Evolutionary conservation across 2,113 vertebrate species (phyloP).

Genomic region (Epinephelus moara): DNA sequence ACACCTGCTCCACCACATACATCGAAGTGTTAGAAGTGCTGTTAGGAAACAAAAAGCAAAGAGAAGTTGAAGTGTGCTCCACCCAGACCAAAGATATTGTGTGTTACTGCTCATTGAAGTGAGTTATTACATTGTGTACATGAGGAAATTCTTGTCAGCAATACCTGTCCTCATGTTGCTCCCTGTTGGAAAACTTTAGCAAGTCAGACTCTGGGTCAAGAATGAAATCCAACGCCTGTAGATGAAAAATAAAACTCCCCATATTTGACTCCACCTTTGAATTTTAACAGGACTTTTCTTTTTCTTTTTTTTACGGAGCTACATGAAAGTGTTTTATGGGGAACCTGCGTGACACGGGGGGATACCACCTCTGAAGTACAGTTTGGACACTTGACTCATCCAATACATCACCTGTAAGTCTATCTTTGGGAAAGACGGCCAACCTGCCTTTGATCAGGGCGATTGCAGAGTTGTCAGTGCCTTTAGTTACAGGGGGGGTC

Average conservation of each 20-base stretch:
- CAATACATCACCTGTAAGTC: slow-evolving; percentile 75
- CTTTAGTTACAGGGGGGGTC: slow-evolving; percentile 20
- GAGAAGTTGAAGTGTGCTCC: not conserved
- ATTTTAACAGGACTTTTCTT: slow-evolving; percentile 50
- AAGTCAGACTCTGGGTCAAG: not conserved
- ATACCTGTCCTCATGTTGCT: slow-evolving; percentile 26
- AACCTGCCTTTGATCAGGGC: slow-evolving; percentile 65
- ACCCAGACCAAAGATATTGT: not conserved
- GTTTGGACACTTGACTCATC: slow-evolving; percentile 66
- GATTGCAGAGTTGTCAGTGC: slow-evolving; percentile 15
- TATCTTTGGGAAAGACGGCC: slow-evolving; percentile 59
- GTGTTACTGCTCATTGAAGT: not conserved
- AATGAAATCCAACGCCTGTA: slow-evolving; percentile 50
- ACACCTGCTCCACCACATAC: not conserved
- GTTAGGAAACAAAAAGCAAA: not conserved
- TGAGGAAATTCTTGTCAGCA: slow-evolving; percentile 3
- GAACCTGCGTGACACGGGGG: slow-evolving; percentile 57
- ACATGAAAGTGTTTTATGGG: slow-evolving; percentile 78
- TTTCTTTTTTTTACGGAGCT: slow-evolving; percentile 34
- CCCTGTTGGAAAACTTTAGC: slow-evolving; percentile 16
- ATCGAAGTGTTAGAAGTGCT: not conserved
- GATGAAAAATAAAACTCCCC: slow-evolving; percentile 57
- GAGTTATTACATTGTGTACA: slow-evolving; percentile 23
- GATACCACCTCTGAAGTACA: slow-evolving; percentile 62
- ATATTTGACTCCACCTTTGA: slow-evolving; percentile 52